Conservation (phyloP, 1,140 invertebrate genomes). For the Bombyx mandarina region DNA sequence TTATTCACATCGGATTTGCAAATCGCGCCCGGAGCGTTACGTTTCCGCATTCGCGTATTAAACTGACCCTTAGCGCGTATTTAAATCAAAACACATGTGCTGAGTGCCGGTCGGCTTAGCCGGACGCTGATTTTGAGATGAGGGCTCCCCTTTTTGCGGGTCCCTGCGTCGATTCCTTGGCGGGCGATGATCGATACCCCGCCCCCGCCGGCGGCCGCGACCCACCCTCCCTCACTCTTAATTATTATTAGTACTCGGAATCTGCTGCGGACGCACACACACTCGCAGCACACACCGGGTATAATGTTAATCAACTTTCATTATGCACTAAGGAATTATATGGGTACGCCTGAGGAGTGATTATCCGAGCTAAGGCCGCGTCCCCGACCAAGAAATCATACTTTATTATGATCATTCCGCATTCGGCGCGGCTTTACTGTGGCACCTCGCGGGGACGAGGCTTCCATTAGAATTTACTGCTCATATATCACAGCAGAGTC, state of each 20-base stretch:
- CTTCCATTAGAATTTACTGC: conserved; percentile 59
- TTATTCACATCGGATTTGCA: conserved; percentile 69
- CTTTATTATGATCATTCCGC: conserved; percentile 61
- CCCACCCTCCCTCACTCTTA: conserved; percentile 62
- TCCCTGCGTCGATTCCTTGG: conserved; percentile 67
- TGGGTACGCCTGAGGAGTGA: conserved; percentile 68
- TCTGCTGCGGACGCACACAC: conserved; percentile 69
- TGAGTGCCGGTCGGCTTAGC: conserved; percentile 54
- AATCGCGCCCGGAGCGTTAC: conserved; percentile 60
- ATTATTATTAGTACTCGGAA: conserved; percentile 72
- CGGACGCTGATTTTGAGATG: conserved; percentile 64
- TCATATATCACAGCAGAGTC: conserved; percentile 48
- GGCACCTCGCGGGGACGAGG: conserved; percentile 44
- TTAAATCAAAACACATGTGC: conserved; percentile 70
- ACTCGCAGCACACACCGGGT: conserved; percentile 31
- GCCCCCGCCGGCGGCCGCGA: conserved; percentile 53
- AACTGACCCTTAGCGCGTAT: conserved; percentile 62
- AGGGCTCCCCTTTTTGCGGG: conserved; percentile 66
- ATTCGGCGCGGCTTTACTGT: conserved; percentile 43
- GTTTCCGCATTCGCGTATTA: conserved; percentile 51
- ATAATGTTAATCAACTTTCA: conserved; percentile 70
- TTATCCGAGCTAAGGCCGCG: conserved; percentile 61
- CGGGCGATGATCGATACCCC: conserved; percentile 65
- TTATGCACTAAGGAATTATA: conserved; percentile 71
- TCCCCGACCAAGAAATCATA: conserved; percentile 68